Conservation (phyloP, 2,888 invertebrate genomes). For the Metopia argyrocephala region DNA sequence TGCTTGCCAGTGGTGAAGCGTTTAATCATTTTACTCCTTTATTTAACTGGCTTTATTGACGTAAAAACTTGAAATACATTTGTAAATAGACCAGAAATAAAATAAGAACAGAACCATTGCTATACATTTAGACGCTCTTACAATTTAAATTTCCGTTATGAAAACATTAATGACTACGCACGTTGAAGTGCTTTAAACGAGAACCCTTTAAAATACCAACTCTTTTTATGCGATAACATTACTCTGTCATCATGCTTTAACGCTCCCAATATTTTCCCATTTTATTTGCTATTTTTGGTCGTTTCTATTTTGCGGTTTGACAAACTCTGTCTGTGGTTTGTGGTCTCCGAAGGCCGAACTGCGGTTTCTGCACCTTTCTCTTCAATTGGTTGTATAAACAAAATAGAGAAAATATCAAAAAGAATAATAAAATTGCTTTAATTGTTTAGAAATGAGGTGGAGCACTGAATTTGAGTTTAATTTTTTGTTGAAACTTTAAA, state of each 20-base stretch:
- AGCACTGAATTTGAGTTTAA: not conserved
- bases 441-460: not conserved
- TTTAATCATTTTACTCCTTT: not conserved
- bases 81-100: not conserved
- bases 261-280: constrained; percentile 30
- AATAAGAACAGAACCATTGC: not conserved
- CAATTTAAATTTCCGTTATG: constrained; percentile 42
- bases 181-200: constrained; percentile 64
- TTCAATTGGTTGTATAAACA: too few species aligned
- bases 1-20: not conserved
- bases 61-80: not conserved
- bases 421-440: not conserved
- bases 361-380: too few species aligned
- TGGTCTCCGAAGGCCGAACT: not conserved
- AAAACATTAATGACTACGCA: constrained; percentile 73
- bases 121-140: not conserved
- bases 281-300: not conserved
- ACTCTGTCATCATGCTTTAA: constrained; percentile 35
- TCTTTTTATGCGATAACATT: too few species aligned
- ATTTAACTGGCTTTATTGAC: not conserved
- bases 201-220: constrained; percentile 26
- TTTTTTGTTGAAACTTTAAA: too few species aligned
- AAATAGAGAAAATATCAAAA: not conserved
- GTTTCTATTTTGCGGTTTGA: not conserved
- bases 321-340: not conserved